Evolutionary conservation across 2,797 vertebrate genomes (phyloP), one percentile per base, ranked within the genome.

Genomic region (Hypotaenidia okinawae): DNA sequence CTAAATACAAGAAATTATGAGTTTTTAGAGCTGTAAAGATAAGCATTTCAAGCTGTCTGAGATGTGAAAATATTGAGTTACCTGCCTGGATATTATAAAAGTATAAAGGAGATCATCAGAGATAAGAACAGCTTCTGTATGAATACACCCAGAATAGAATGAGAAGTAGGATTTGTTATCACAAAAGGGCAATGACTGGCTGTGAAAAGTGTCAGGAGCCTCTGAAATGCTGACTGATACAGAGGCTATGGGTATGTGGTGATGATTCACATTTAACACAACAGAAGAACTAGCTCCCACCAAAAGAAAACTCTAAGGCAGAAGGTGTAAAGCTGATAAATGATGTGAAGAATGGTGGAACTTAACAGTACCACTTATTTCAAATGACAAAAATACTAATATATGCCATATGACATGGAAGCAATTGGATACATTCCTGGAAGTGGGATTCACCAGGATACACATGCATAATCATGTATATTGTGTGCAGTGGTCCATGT

Each of bases 401-500:
- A 4, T 49, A 13, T 18, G 7, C 11, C 4, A 8, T 57, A 55
- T 24, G 41, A 58, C 37, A n/a, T 52, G 19, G 43, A 43, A 72
- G 59, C 3, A 70, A 27, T 37, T 37, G 30, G 16, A 52, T 35
- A 23, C 11, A 12, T 22, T 67, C 14, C 22, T 27, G 9, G n/a
- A 84, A 79, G 19, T 80, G 6, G 17, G 10, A 61, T 41, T 76
- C 37, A 76, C 7, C 18, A 51, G 33, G 25, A 72, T 57, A 23
- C 35, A 17, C 3, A 22, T 9, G 3, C 4, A 11, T 69, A 68
- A 68, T 15, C 9, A 2, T 37, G 41, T n/a, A 2, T 3, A 37
- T 52, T 84, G 10, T 0, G 1, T 22, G 14, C 10, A 39, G 18
- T 5, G 5, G 8, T 51, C 14, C 16, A 10, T 28, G 10, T 63